Percentiles rank a stretch among this genome's conserved stretches.
phyloP scores from a whole-genome alignment of 2,888 invertebrate species.

The Carpatolechia fugitivella region DNA sequence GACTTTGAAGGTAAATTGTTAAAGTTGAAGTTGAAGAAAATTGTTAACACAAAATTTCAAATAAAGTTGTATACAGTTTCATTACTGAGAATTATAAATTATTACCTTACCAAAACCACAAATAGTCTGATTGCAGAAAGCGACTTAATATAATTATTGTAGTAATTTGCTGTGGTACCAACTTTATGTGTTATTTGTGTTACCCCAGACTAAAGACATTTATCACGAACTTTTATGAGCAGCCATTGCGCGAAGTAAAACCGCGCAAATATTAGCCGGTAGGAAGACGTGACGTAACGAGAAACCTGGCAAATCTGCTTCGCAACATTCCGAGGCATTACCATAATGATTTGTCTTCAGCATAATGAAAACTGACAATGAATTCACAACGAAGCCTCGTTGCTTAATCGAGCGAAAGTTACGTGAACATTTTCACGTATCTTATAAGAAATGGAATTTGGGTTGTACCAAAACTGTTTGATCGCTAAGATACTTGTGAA shows the following conservation, averaged over 20 bases:
- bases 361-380: conserved; percentile 55
- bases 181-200: neutral
- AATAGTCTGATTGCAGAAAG: neutral
- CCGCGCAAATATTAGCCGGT: conserved; percentile 2
- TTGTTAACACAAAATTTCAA: neutral
- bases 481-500: no score
- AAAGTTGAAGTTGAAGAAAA: no score
- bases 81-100: neutral
- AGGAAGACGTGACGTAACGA: conserved; percentile 9
- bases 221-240: conserved; percentile 1
- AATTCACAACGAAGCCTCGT: conserved; percentile 57
- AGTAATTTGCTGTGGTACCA: conserved; percentile 2
- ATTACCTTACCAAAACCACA: neutral
- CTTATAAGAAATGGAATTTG: conserved; percentile 55
- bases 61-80: neutral
- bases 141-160: neutral
- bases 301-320: conserved; percentile 26
- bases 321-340: conserved; percentile 37
- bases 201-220: neutral
- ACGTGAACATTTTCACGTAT: conserved; percentile 64
- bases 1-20: neutral
- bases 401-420: conserved; percentile 73
- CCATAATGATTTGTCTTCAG: conserved; percentile 51
- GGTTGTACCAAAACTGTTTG: neutral
- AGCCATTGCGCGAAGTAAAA: neutral